phyloP scores from a whole-genome alignment of 2,113 vertebrate genomes.

The Tor tambroides region DNA sequence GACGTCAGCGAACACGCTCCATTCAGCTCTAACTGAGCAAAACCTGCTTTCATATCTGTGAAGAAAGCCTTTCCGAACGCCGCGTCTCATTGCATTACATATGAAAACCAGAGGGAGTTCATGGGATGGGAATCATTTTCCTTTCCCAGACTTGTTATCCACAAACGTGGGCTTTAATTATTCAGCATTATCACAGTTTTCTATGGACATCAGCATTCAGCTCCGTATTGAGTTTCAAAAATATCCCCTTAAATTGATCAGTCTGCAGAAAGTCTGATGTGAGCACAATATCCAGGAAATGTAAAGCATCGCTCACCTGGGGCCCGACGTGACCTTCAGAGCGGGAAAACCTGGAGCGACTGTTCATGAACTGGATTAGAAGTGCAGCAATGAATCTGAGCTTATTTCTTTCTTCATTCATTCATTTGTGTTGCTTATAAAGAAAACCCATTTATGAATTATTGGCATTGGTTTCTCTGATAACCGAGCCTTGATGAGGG shows the following conservation, averaged over 20 bases:
- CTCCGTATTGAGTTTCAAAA: constrained; percentile 65
- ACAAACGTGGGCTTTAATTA: constrained; percentile 63
- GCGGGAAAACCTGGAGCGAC: background rate
- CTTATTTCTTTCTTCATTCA: background rate
- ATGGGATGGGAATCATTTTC: background rate
- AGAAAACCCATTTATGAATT: background rate
- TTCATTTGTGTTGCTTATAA: background rate
- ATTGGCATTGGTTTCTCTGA: background rate
- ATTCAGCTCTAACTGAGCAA: background rate
- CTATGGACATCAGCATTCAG: constrained; percentile 63
- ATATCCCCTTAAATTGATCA: constrained; percentile 69
- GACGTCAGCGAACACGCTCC: background rate
- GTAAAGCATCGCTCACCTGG: constrained; percentile 25
- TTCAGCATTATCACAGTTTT: constrained; percentile 65
- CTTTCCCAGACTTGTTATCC: constrained; percentile 1
- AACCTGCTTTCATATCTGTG: background rate
- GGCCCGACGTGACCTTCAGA: constrained; percentile 51
- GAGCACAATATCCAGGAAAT: constrained; percentile 50
- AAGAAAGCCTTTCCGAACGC: background rate
- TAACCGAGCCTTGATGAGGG: background rate
- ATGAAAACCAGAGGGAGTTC: background rate
- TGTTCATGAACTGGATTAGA: background rate
- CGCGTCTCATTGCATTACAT: background rate
- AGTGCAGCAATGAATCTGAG: background rate
- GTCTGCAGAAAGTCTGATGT: constrained; percentile 48